Evolutionary conservation across 1,140 invertebrate genomes (phyloP), one percentile per base, ranked within the genome.

Genomic region (Samia ricini): DNA sequence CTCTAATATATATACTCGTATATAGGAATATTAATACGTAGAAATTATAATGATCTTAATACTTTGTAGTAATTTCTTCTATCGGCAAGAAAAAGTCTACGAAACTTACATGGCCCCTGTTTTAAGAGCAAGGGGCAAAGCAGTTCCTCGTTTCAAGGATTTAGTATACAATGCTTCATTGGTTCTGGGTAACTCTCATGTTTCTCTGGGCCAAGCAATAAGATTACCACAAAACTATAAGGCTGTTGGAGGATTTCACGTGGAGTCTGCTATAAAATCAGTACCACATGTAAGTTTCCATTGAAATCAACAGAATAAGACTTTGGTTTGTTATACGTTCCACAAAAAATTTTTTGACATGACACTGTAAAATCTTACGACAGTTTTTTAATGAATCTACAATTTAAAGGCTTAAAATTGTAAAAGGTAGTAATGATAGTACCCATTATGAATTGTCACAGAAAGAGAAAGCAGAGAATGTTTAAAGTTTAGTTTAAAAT

Each of bases 201-300:
- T 69, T 8, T 77, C 77, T 26, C 29, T 74, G 19, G 71, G 77
- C 0, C 36, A 59, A 29, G 49, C 74, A 7, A 18, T 64, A 24
- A 68, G 61, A 19, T 49, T 77, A 18, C 75, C 77, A 0, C 74
- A 72, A 48, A 77, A 61, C 21, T 72, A 69, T 33, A 77, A 71
- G 10, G 42, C 64, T 4, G 42, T 79, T n/a, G 77, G 66, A n/a
- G 77, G 77, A 8, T 77, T 70, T 58, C 69, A 75, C 51, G 66
- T 77, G 24, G 69, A 73, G 52, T 50, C 56, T 10, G 48, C 68
- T 8, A 21, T 51, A 2, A 64, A 64, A 26, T 67, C 74, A 6
- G 59, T 76, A 21, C 66, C 73, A 21, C 18, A 68, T 62, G 73
- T 73, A 66, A 57, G 21, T 51, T 20, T 49, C 18, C n/a, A n/a